Base-by-base conservation (phyloP, 2,888 invertebrate species). In the Cerastis leucographa region DNA sequence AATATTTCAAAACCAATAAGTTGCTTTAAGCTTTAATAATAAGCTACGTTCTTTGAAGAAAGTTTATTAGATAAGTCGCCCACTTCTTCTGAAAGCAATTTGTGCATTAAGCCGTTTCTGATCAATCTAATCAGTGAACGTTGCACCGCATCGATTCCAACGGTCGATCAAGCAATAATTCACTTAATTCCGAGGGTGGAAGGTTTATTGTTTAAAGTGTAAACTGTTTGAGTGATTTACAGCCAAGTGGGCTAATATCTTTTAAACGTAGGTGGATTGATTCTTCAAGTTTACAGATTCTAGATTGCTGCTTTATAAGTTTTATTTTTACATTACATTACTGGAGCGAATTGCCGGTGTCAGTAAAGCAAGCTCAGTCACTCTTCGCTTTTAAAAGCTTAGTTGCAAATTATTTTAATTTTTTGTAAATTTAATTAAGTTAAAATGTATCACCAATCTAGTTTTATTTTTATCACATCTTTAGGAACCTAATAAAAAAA, bases 121-220 rank as follows among this genome's bases (percentile, higher is more conserved):
- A 70, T 69, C 49, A 81, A 79, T 62, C 22, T 17, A 83, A 70
- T 78, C n/a, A 69, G 29, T 42, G 6, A n/a, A 35, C 35, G 54
- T 29, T 5, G 42, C 42, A 5, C 14, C 8, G 29, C 2, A 12
- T 17, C 12, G 42, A 17, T 72, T 29, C 9, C 49, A 54, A 7
- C 61, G 61, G 25, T 62, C 46, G 35, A 66, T 46, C 25, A 51
- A 66, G 54, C 22, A n/a, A 22, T 72, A 69, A 72, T 69, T 66
- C 29, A 73, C 69, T 79, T 69, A 44, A 68, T 29, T 67, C 19
- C n/a, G 12, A 46, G 40, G 14, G 29, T 42, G 40, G 12, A 12
- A 40, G 29, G n/a, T 64, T 6, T 12, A 19, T 56, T 35, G 40
- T 56, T 9, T 14, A 19, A 40, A 40, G 17, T 22, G 9, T 4